phyloP scores from a whole-genome alignment of 2,888 invertebrate genomes.

The Chamaedrilus cognettii region DNA sequence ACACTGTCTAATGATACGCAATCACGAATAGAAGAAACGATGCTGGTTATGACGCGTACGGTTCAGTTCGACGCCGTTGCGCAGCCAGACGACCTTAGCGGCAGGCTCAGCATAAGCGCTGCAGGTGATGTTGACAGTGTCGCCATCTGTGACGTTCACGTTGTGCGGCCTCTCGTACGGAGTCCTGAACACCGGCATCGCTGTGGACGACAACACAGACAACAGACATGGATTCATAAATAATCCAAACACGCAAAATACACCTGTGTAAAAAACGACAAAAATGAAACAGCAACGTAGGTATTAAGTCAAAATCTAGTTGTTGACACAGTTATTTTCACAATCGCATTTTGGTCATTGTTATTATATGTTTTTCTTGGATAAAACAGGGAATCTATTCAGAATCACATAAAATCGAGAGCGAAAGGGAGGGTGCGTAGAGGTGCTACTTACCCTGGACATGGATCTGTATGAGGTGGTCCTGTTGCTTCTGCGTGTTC shows the following conservation, averaged over 20 bases:
- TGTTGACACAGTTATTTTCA: too few species aligned
- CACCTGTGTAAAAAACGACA: background rate
- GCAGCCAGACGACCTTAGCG: slow-evolving; percentile 18
- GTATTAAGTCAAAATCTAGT: too few species aligned
- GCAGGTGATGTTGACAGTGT: slow-evolving; percentile 21
- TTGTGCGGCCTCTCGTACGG: slow-evolving; percentile 16
- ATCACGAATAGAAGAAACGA: too few species aligned
- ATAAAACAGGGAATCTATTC: too few species aligned
- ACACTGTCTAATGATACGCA: too few species aligned
- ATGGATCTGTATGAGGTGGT: slow-evolving; percentile 6
- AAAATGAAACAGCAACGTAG: too few species aligned
- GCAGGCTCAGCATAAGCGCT: slow-evolving; percentile 20
- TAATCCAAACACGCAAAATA: background rate
- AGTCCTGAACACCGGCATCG: slow-evolving; percentile 8
- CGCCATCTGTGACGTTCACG: slow-evolving; percentile 31
- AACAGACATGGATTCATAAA: background rate
- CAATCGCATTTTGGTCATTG: too few species aligned
- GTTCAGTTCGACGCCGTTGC: slow-evolving; percentile 9
- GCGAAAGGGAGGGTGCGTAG: background rate
- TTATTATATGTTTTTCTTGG: too few species aligned
- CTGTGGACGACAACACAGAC: slow-evolving; percentile 1
- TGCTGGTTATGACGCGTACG: too few species aligned
- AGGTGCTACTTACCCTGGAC: slow-evolving; percentile 14
- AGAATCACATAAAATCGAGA: background rate
- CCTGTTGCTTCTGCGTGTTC: background rate